Conservation (phyloP, 2,888 invertebrate species). For the Anagyrus pseudococci region DNA sequence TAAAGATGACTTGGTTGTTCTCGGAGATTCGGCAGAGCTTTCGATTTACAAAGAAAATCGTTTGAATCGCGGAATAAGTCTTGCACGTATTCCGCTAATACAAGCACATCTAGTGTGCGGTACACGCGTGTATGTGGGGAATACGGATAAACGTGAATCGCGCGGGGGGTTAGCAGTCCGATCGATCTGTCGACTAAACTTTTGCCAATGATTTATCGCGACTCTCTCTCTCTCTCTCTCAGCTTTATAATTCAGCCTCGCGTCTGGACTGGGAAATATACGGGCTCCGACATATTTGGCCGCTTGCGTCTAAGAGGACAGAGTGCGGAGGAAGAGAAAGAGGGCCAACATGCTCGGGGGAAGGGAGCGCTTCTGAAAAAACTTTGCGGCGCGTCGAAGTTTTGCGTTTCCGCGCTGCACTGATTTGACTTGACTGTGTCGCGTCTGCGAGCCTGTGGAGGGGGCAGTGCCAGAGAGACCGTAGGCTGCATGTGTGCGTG, state of each 20-base stretch:
- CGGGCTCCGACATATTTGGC: too few species aligned
- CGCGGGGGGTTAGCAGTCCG: not conserved
- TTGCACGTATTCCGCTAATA: too few species aligned
- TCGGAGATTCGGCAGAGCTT: slow-evolving; percentile 21
- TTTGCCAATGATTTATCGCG: slow-evolving; percentile 30
- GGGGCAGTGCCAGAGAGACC: too few species aligned
- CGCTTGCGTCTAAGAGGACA: too few species aligned
- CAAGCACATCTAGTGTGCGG: too few species aligned
- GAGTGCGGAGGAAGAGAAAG: too few species aligned
- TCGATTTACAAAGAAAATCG: slow-evolving; percentile 28
- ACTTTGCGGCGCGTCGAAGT: too few species aligned
- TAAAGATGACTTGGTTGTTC: not conserved
- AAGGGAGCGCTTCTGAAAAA: slow-evolving; percentile 3
- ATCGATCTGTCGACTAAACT: slow-evolving; percentile 23
- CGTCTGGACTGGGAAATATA: not conserved
- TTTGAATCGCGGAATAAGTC: too few species aligned
- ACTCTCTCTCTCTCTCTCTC: slow-evolving; percentile 6
- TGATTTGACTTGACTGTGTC: too few species aligned
- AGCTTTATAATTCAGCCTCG: slow-evolving; percentile 26
- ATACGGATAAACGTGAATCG: slow-evolving; percentile 26
- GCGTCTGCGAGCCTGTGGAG: too few species aligned
- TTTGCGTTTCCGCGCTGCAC: too few species aligned
- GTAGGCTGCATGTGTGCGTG: not conserved
- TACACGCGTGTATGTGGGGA: too few species aligned
- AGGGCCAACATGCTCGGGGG: not conserved